phyloP scores from a whole-genome alignment of 2,797 vertebrate genomes.

The Molossus alvarezi region DNA sequence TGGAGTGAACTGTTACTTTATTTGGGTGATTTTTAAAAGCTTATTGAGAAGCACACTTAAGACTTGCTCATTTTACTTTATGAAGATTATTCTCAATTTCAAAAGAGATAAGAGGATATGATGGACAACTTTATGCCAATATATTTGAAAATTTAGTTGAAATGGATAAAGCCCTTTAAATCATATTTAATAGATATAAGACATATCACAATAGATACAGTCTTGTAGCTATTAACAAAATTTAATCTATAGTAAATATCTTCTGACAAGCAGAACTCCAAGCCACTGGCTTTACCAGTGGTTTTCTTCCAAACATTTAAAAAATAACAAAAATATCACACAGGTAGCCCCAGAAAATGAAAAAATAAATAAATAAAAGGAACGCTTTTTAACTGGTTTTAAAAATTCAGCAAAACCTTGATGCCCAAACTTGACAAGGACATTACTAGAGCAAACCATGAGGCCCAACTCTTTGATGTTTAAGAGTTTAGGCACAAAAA shows the following conservation, averaged over 20 bases:
- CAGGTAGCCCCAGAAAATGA: neutral
- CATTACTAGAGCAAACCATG: neutral
- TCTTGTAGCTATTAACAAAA: neutral
- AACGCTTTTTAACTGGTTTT: neutral
- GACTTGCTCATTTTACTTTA: neutral
- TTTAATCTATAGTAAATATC: neutral
- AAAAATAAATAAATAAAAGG: neutral
- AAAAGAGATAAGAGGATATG: neutral
- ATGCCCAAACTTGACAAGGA: neutral
- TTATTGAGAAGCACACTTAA: neutral
- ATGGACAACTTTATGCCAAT: neutral
- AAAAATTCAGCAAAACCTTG: neutral
- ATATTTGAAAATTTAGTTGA: neutral
- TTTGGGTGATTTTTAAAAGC: neutral
- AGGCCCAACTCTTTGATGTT: neutral
- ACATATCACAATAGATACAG: neutral
- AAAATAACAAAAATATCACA: neutral
- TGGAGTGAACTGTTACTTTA: neutral
- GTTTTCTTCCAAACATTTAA: neutral
- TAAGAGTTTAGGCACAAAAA: slow-evolving; percentile 8
- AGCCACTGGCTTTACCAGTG: neutral
- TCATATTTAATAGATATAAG: neutral
- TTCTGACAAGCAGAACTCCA: neutral
- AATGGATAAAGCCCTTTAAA: neutral
- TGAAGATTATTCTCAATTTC: neutral